phyloP scores from a whole-genome alignment of 2,797 vertebrate genomes.

The Sciurus vulgaris region DNA sequence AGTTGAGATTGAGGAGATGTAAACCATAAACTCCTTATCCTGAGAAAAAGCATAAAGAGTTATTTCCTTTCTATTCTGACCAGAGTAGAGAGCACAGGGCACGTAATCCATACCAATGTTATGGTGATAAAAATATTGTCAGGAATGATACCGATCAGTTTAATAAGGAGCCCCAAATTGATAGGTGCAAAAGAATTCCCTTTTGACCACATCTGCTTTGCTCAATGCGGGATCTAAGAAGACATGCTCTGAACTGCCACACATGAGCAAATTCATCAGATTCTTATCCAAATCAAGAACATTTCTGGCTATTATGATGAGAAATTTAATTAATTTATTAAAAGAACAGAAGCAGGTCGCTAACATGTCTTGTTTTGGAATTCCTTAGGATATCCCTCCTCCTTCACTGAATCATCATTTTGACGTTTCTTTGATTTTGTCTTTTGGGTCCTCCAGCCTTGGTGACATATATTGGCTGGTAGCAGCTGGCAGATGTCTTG shows the following conservation, averaged over 20 bases:
- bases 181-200: not conserved
- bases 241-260: not conserved
- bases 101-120: not conserved
- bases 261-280: not conserved
- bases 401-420: not conserved
- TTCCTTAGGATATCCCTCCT: not conserved
- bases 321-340: not conserved
- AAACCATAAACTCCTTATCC: not conserved
- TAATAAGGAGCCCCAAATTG: not conserved
- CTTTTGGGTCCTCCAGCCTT: not conserved
- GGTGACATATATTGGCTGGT: not conserved
- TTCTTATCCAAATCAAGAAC: not conserved
- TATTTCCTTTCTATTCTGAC: not conserved
- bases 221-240: not conserved
- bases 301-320: not conserved
- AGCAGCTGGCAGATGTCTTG: not conserved
- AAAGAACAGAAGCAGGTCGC: not conserved
- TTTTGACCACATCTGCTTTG: not conserved
- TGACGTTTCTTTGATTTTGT: constrained; percentile 33
- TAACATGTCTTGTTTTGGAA: not conserved
- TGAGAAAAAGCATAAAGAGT: constrained; percentile 4
- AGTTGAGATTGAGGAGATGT: not conserved
- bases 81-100: not conserved
- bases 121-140: not conserved
- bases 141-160: not conserved